Percentiles rank a stretch among this genome's conserved stretches.
Evolutionary conservation across 2,113 vertebrate genomes (phyloP).

Genomic region (Apteryx mantelli): DNA sequence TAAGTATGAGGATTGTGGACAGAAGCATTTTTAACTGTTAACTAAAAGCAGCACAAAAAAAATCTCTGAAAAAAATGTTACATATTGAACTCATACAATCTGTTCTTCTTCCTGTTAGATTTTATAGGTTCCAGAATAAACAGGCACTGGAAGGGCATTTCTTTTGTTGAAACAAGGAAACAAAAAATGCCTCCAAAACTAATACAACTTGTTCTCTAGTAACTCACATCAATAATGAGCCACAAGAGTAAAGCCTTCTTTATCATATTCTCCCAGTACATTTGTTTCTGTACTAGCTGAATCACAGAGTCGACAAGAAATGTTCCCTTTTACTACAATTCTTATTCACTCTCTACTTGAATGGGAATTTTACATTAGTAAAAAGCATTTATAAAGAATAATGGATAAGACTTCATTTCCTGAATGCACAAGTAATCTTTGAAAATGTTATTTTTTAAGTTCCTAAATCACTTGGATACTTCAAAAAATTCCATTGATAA

Average conservation of each 20-base stretch:
- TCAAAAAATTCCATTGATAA: not conserved
- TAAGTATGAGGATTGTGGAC: not conserved
- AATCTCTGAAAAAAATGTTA: not conserved
- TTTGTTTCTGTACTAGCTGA: not conserved
- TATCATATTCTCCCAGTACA: not conserved
- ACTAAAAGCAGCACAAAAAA: not conserved
- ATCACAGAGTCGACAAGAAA: not conserved
- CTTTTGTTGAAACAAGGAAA: not conserved
- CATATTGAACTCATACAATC: not conserved
- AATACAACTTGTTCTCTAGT: not conserved
- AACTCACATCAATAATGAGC: not conserved
- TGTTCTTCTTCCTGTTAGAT: not conserved
- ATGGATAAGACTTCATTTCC: not conserved
- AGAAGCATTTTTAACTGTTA: not conserved
- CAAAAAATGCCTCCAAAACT: rapidly evolving
- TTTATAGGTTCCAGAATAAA: not conserved
- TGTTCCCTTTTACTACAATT: not conserved
- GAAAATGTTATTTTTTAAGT: not conserved
- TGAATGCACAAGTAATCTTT: not conserved
- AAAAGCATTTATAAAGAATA: not conserved
- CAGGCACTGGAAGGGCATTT: not conserved
- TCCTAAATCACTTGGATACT: not conserved
- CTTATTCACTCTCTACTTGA: not conserved
- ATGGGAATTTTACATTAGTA: not conserved
- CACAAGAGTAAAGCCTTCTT: not conserved